phyloP scores from a whole-genome alignment of 1,140 invertebrate species.

The Drosophila nannoptera region DNA sequence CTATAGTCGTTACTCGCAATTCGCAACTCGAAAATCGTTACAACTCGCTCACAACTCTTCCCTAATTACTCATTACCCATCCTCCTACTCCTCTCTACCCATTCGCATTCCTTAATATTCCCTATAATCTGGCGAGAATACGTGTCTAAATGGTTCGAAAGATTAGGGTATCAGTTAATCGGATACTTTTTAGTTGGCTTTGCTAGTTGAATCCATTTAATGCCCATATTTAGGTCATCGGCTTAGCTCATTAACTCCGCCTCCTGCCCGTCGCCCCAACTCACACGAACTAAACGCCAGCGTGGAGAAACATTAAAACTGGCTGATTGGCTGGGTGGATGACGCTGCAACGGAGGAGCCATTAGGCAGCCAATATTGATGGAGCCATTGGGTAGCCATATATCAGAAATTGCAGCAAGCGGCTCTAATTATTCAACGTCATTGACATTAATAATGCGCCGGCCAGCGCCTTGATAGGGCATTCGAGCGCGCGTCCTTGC shows the following conservation, averaged over 20 bases:
- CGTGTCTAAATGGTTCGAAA: too few relatives aligned
- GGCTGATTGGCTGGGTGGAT: constrained; percentile 23
- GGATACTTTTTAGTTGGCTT: neutral
- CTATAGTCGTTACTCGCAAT: too few relatives aligned
- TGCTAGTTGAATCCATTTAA: neutral
- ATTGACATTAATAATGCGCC: constrained; percentile 72
- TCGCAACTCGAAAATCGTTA: too few relatives aligned
- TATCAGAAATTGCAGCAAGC: constrained; percentile 63
- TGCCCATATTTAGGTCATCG: constrained; percentile 34
- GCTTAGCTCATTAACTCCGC: constrained; percentile 44
- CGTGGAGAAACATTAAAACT: neutral
- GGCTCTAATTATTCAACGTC: constrained; percentile 74
- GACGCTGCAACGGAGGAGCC: constrained; percentile 52
- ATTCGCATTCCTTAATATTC: too few relatives aligned
- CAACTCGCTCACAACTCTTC: too few relatives aligned
- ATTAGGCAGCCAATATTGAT: constrained; percentile 70
- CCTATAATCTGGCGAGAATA: too few relatives aligned
- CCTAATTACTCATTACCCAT: too few relatives aligned
- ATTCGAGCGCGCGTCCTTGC: constrained; percentile 22
- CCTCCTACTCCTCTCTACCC: too few relatives aligned
- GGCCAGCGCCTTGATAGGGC: constrained; percentile 25
- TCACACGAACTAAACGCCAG: neutral
- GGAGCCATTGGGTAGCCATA: constrained; percentile 57
- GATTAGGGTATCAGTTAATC: constrained; percentile 2
- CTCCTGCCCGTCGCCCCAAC: neutral